Evolutionary conservation across 2,113 vertebrate species (phyloP).

Genomic region (Myodes glareolus): DNA sequence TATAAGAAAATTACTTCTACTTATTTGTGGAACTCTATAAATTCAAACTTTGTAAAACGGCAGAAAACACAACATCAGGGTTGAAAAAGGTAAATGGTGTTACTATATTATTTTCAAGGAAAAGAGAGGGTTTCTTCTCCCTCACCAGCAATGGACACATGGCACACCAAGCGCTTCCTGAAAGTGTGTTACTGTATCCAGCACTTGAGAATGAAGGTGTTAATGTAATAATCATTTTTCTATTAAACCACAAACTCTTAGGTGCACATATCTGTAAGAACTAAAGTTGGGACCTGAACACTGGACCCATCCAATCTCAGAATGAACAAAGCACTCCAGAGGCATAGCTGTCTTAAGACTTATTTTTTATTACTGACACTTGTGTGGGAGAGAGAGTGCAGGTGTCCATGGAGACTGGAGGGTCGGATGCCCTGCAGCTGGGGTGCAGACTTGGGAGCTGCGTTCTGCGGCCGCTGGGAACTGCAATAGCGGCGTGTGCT

Average conservation of each 20-base stretch:
- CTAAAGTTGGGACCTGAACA: constrained; percentile 19
- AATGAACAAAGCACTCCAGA: constrained; percentile 34
- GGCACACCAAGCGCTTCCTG: background rate
- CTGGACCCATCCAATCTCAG: background rate
- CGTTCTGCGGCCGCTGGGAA: background rate
- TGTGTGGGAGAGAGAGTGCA: background rate
- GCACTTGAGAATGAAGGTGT: constrained; percentile 45
- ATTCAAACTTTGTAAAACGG: constrained; percentile 14
- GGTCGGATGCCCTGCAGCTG: background rate
- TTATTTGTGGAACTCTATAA: background rate
- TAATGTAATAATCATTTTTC: constrained; percentile 60
- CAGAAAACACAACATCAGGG: background rate
- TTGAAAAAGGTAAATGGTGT: background rate
- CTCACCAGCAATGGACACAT: constrained; percentile 5
- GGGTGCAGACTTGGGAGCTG: background rate
- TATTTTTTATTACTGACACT: background rate
- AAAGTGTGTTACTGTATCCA: background rate
- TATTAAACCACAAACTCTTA: constrained; percentile 46
- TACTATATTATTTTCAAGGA: constrained; percentile 23
- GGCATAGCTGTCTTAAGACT: constrained; percentile 52
- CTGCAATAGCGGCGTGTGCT: background rate
- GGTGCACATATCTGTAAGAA: constrained; percentile 45
- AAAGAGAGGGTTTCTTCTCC: background rate
- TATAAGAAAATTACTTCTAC: background rate
- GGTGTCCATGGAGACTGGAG: background rate